Evolutionary conservation across 1,140 invertebrate genomes (phyloP).

Genomic region (Drosophila pseudoananassae): DNA sequence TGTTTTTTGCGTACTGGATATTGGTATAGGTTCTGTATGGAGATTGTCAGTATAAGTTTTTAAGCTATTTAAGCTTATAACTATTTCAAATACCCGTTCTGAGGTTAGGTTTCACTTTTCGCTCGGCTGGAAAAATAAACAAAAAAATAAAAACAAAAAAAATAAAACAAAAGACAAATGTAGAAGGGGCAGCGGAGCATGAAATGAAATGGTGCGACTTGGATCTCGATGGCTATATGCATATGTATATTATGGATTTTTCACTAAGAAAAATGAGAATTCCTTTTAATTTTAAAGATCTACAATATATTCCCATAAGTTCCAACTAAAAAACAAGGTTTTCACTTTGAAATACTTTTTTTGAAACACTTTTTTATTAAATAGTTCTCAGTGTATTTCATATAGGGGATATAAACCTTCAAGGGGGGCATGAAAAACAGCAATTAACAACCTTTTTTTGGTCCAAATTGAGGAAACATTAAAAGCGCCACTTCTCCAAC

Average conservation of each 20-base stretch:
- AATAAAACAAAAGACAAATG: slow-evolving; percentile 28
- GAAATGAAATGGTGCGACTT: slow-evolving; percentile 57
- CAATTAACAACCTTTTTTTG: slow-evolving; percentile 47
- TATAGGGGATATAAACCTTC: slow-evolving; percentile 18
- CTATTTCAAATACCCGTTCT: slow-evolving; percentile 11
- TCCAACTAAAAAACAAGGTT: too few species aligned
- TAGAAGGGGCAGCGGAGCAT: slow-evolving; percentile 42
- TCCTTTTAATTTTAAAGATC: too few species aligned
- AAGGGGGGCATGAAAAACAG: slow-evolving; percentile 14
- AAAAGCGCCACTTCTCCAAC: slow-evolving; percentile 29
- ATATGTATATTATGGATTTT: slow-evolving; percentile 22
- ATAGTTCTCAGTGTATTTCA: slow-evolving; percentile 14
- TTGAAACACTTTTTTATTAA: neutral
- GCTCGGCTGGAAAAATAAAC: slow-evolving; percentile 32
- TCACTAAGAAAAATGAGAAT: slow-evolving; percentile 3
- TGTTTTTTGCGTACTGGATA: slow-evolving; percentile 19
- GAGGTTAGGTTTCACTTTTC: slow-evolving; percentile 64
- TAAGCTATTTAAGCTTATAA: slow-evolving; percentile 1
- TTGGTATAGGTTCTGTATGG: slow-evolving; percentile 29
- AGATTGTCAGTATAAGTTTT: slow-evolving; percentile 1
- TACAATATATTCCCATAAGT: too few species aligned
- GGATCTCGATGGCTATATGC: slow-evolving; percentile 26
- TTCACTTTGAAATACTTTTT: neutral
- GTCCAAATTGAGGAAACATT: slow-evolving; percentile 69
- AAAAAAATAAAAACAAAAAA: neutral